These are phyloP conservation scores for Amphiprion ocellaris DNA, from an alignment of 2,113 vertebrate genomes.

Conservation along the genomic window DNA sequence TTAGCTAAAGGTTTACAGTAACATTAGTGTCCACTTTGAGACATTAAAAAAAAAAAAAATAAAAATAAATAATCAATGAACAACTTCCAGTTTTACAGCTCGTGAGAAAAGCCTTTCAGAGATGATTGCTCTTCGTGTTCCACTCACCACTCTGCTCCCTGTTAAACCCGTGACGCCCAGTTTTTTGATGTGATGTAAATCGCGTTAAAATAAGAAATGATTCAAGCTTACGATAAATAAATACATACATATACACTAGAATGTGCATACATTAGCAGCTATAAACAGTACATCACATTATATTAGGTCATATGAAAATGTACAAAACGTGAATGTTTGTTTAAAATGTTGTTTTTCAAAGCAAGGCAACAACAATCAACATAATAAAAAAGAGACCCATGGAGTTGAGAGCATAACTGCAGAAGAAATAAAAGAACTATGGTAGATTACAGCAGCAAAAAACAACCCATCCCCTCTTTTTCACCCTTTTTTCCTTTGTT, in stretches of 20 bases:
- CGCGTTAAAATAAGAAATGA: constrained; percentile 88
- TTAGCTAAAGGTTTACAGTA: constrained; percentile 82
- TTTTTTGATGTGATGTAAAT: constrained; percentile 78
- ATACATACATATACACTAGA: constrained; percentile 93
- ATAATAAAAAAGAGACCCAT: constrained; percentile 62
- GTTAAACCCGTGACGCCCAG: constrained; percentile 61
- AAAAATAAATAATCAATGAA: constrained; percentile 88
- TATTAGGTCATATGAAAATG: constrained; percentile 98
- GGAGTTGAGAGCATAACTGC: constrained; percentile 74
- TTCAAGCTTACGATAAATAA: constrained; percentile 93
- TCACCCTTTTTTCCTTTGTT: constrained; percentile 66
- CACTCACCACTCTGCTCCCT: constrained; percentile 40
- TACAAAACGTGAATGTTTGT: constrained; percentile 97
- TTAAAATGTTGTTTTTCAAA: constrained; percentile 93
- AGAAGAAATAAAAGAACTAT: constrained; percentile 72
- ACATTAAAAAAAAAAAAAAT: constrained; percentile 61
- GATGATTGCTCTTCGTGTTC: constrained; percentile 84
- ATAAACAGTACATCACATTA: constrained; percentile 97
- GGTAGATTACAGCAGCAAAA: constrained; percentile 90
- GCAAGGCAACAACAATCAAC: constrained; percentile 89
- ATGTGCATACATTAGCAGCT: constrained; percentile 98
- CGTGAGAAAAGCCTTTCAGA: constrained; percentile 83
- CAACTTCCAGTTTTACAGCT: constrained; percentile 85
- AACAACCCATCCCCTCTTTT: constrained; percentile 82
- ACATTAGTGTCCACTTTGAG: constrained; percentile 78